These are phyloP conservation scores for Lordiphosa mommai DNA, from an alignment of 1,140 invertebrate species.

Conservation along the genomic window DNA sequence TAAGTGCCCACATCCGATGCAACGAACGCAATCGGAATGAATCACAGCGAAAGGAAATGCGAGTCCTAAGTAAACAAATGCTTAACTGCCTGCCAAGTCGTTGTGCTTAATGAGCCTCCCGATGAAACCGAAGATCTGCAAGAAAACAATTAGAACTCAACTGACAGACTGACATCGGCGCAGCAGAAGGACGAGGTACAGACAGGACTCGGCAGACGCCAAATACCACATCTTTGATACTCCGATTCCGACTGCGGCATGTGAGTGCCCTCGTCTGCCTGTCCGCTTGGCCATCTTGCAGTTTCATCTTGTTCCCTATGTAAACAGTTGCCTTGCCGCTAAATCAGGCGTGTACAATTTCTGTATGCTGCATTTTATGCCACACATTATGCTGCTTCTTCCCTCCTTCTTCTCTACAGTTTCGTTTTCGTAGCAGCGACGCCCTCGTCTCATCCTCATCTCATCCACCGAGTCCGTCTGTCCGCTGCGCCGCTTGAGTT, in stretches of 20 bases:
- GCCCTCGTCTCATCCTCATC: not conserved
- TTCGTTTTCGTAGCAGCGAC: not conserved
- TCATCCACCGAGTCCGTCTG: not conserved
- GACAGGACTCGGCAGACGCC: constrained; percentile 30
- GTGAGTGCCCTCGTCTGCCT: not conserved
- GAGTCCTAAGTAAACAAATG: constrained; percentile 34
- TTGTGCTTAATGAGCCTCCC: constrained; percentile 29
- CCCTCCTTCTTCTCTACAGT: constrained; percentile 3
- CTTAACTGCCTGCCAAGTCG: constrained; percentile 40
- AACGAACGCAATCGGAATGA: constrained; percentile 8
- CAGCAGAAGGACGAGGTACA: constrained; percentile 17
- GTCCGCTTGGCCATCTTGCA: constrained; percentile 17
- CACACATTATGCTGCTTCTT: constrained; percentile 36
- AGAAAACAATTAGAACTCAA: constrained; percentile 41
- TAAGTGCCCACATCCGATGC: constrained; percentile 22
- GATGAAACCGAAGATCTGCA: constrained; percentile 24
- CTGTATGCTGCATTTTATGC: constrained; percentile 48
- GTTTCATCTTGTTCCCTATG: constrained; percentile 44
- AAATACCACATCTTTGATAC: constrained; percentile 25
- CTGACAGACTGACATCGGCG: constrained; percentile 18
- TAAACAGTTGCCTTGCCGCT: constrained; percentile 52
- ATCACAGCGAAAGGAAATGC: not conserved
- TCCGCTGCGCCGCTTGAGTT: constrained; percentile 13
- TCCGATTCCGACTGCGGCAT: constrained; percentile 4
- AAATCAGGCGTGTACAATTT: constrained; percentile 58